A percentile compares a stretch with the other conserved stretches of the same genome.
Conservation (phyloP, 2,888 invertebrate genomes). For the Zhuqinia jingwanae region DNA sequence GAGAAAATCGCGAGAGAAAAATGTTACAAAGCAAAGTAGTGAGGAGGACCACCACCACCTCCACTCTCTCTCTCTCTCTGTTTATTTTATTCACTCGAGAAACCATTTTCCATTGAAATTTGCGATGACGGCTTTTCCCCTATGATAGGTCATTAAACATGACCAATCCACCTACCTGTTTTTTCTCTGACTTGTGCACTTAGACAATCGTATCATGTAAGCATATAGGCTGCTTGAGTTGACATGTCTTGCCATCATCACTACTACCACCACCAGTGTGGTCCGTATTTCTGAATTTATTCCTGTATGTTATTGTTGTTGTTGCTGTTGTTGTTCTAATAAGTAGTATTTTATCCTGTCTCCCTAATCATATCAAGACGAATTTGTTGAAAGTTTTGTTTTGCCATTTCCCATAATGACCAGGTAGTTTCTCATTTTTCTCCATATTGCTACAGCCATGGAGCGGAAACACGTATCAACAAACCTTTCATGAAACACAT, state of each 20-base stretch:
- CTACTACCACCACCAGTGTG: constrained; percentile 26
- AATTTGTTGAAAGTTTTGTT: constrained; percentile 28
- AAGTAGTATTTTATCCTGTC: constrained; percentile 44
- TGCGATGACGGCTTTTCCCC: constrained; percentile 49
- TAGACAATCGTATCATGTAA: neutral
- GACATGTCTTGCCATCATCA: constrained; percentile 28
- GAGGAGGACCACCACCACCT: neutral
- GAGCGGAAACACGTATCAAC: constrained; percentile 61
- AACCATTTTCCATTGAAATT: constrained; percentile 53
- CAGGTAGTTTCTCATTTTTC: neutral
- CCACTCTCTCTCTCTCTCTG: neutral
- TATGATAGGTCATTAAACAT: constrained; percentile 60
- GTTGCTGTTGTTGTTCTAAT: constrained; percentile 25
- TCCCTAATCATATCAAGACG: constrained; percentile 55
- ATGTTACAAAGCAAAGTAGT: neutral
- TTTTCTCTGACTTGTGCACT: neutral
- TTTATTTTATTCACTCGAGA: neutral
- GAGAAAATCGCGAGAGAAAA: constrained; percentile 14
- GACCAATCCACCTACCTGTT: constrained; percentile 21
- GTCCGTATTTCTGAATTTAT: constrained; percentile 51
- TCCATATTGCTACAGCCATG: constrained; percentile 20
- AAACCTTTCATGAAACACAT: constrained; percentile 14
- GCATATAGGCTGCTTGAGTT: constrained; percentile 5
- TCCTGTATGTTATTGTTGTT: too few species aligned
- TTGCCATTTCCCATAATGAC: neutral